Conservation (phyloP, 2,888 invertebrate species). For the Nemoura dubitans region DNA sequence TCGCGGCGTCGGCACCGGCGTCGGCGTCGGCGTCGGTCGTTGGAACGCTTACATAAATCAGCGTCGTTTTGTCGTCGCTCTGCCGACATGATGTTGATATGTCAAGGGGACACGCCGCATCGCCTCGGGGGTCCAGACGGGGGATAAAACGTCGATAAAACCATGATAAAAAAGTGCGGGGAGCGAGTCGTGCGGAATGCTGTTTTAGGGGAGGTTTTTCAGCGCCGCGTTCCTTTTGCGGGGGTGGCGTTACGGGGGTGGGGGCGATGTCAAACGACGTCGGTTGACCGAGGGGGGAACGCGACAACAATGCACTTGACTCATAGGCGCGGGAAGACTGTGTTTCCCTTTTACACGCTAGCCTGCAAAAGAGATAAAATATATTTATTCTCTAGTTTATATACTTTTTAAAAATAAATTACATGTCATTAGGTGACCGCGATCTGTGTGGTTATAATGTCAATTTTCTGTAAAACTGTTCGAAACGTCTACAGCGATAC, state of each 20-base stretch:
- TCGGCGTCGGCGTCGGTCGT: too few relatives aligned
- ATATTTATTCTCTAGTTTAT: neutral
- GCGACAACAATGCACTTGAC: slow-evolving; percentile 24
- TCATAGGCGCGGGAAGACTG: neutral
- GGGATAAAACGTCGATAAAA: slow-evolving; percentile 29
- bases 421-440: neutral
- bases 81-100: slow-evolving; percentile 17
- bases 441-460: neutral
- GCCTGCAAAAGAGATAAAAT: neutral
- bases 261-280: neutral
- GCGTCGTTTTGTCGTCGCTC: slow-evolving; percentile 28
- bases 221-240: neutral
- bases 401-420: neutral
- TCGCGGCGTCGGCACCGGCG: neutral
- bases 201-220: neutral
- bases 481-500: neutral
- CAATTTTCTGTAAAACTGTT: neutral
- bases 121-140: neutral
- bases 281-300: slow-evolving; percentile 32
- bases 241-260: slow-evolving; percentile 2
- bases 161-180: slow-evolving; percentile 31
- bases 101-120: slow-evolving; percentile 13
- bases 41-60: slow-evolving; percentile 16
- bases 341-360: neutral
- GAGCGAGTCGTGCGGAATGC: neutral